These are phyloP conservation scores for Ceratotherium simum DNA, from an alignment of 2,113 vertebrate species.

Conservation along the genomic window DNA sequence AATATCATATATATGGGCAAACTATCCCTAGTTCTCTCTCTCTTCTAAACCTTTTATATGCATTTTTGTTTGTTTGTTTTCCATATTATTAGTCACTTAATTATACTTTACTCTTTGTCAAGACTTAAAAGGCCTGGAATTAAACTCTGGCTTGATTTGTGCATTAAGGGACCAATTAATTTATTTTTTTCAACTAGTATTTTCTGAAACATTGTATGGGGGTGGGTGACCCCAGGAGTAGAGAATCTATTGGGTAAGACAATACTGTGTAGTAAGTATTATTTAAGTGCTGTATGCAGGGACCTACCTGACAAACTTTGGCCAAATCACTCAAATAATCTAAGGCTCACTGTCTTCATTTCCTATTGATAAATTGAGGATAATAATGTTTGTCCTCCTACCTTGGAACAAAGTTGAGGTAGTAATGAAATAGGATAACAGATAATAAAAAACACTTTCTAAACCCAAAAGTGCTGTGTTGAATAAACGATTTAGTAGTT, in stretches of 20 bases:
- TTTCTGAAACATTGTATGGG: not conserved
- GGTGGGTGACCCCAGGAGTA: not conserved
- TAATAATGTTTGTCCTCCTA: not conserved
- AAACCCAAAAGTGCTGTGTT: not conserved
- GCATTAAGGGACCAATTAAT: not conserved
- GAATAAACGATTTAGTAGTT: not conserved
- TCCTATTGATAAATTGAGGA: not conserved
- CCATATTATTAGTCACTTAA: not conserved
- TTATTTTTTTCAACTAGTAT: not conserved
- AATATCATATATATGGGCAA: not conserved
- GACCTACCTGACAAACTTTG: not conserved
- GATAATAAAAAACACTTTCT: not conserved
- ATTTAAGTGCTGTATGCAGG: not conserved
- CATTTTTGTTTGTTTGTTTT: not conserved
- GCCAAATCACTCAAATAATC: not conserved
- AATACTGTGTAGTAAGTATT: not conserved
- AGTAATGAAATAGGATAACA: not conserved
- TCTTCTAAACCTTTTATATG: not conserved
- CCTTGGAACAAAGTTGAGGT: not conserved
- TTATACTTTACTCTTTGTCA: not conserved
- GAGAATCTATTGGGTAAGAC: not conserved
- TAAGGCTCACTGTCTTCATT: not conserved
- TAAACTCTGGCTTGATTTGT: not conserved
- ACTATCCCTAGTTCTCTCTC: not conserved
- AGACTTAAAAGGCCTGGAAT: not conserved